Evolutionary conservation across 2,113 vertebrate genomes (phyloP).

Genomic region (Platichthys flesus): DNA sequence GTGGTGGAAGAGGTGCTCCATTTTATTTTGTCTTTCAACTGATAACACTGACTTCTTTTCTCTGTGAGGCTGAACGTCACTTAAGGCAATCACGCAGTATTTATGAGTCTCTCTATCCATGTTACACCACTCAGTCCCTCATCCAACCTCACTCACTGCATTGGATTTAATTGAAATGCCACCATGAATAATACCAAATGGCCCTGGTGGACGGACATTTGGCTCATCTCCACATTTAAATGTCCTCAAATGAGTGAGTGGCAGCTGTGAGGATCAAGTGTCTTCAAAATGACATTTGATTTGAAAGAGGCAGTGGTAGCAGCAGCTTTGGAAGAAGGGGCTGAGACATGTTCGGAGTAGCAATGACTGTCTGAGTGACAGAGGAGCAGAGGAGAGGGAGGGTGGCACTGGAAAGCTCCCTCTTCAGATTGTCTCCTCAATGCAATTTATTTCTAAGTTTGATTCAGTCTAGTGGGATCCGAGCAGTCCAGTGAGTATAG

Average conservation of each 20-base stretch:
- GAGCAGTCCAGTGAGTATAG: slow-evolving; percentile 30
- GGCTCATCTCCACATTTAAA: slow-evolving; percentile 48
- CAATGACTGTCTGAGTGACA: slow-evolving; percentile 49
- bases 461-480: slow-evolving; percentile 46
- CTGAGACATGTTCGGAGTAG: slow-evolving; percentile 55
- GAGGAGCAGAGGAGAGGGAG: slow-evolving; percentile 21
- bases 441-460: slow-evolving; percentile 54
- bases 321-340: slow-evolving; percentile 22
- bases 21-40: slow-evolving; percentile 30
- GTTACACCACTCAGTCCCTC: slow-evolving; percentile 52
- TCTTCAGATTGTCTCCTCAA: slow-evolving; percentile 49
- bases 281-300: slow-evolving; percentile 48
- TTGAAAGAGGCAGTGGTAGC: slow-evolving; percentile 37
- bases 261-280: slow-evolving; percentile 56
- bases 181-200: slow-evolving; percentile 53
- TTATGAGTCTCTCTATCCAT: slow-evolving; percentile 57
- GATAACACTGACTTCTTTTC: neutral
- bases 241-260: slow-evolving; percentile 43
- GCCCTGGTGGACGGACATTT: slow-evolving; percentile 43
- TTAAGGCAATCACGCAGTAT: slow-evolving; percentile 32
- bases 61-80: slow-evolving; percentile 11
- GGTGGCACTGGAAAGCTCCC: slow-evolving; percentile 34
- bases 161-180: slow-evolving; percentile 72
- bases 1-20: neutral
- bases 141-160: slow-evolving; percentile 53